phyloP scores from a whole-genome alignment of 2,797 vertebrate species.

The Emydoidea blandingii region DNA sequence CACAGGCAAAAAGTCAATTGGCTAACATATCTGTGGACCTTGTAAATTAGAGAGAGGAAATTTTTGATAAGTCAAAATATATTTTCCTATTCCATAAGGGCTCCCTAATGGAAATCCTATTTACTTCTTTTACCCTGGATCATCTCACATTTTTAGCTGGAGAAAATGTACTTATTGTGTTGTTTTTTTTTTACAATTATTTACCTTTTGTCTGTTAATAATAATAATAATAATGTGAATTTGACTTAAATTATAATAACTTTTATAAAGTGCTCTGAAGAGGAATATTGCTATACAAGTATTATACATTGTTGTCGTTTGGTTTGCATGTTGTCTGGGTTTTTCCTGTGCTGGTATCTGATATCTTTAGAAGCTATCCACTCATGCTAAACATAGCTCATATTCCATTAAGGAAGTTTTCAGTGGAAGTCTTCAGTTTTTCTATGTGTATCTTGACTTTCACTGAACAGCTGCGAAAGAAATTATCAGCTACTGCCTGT shows the following conservation, averaged over 20 bases:
- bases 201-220: neutral
- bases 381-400: neutral
- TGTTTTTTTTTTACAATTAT: neutral
- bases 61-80: neutral
- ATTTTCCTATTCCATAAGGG: neutral
- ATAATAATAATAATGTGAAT: neutral
- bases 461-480: constrained; percentile 19
- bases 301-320: neutral
- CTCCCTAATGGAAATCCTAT: neutral
- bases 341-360: neutral
- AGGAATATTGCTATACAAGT: neutral
- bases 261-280: neutral
- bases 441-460: neutral
- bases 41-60: neutral
- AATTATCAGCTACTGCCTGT: neutral
- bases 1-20: neutral
- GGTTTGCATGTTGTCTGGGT: neutral
- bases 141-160: neutral
- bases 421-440: neutral
- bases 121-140: neutral
- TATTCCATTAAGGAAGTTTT: neutral
- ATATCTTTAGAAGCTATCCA: neutral
- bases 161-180: neutral
- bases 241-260: neutral
- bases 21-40: neutral